A percentile compares a stretch with the other conserved stretches of the same genome.
These are phyloP conservation scores for Arctia plantaginis DNA, from an alignment of 2,888 invertebrate species.

Conservation along the genomic window DNA sequence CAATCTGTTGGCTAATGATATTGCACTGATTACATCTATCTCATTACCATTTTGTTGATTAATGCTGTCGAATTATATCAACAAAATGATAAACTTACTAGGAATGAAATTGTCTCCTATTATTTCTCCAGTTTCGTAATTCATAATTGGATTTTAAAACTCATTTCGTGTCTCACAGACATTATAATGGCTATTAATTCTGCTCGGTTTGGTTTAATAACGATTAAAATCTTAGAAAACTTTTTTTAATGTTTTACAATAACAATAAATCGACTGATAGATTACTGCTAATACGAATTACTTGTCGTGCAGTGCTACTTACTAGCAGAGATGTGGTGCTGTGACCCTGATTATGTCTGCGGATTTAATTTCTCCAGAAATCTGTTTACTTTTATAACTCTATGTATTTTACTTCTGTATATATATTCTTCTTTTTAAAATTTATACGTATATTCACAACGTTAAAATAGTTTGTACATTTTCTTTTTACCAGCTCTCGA, in stretches of 20 bases:
- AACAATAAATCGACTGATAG: not conserved
- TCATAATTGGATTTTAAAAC: constrained; percentile 40
- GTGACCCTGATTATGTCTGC: too few species aligned
- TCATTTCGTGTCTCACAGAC: constrained; percentile 34
- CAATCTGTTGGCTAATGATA: constrained; percentile 59
- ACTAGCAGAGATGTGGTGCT: too few species aligned
- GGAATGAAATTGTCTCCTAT: constrained; percentile 46
- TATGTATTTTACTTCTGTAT: not conserved
- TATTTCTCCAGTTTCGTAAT: constrained; percentile 41
- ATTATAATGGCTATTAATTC: constrained; percentile 32
- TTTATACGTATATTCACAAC: not conserved
- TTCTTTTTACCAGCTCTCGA: not conserved
- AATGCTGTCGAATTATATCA: constrained; percentile 31
- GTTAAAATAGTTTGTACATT: not conserved
- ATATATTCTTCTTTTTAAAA: not conserved
- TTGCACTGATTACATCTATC: constrained; percentile 59
- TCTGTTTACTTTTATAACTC: not conserved
- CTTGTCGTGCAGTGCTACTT: not conserved
- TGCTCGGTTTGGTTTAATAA: constrained; percentile 22
- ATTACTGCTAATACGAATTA: not conserved
- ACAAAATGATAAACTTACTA: constrained; percentile 12
- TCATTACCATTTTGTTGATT: constrained; percentile 56
- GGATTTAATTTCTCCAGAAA: not conserved
- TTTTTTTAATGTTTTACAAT: not conserved
- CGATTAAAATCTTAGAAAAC: constrained; percentile 2